phyloP scores from a whole-genome alignment of 2,113 vertebrate genomes.

The Bufo bufo region DNA sequence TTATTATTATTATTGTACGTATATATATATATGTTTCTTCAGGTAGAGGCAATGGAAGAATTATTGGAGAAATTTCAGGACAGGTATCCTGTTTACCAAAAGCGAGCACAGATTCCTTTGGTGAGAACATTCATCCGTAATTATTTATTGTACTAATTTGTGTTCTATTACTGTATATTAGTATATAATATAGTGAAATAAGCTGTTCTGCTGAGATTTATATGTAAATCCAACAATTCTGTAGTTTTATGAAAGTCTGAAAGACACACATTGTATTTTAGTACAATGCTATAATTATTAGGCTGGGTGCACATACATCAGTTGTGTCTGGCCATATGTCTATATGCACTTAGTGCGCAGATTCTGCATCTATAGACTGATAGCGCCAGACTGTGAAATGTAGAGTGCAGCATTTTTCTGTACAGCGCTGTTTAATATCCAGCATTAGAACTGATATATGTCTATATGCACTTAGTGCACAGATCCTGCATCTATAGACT shows the following conservation, averaged over 20 bases:
- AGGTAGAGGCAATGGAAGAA: conserved; percentile 74
- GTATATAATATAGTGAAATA: not conserved
- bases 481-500: too few species aligned
- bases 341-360: too few species aligned
- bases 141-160: not conserved
- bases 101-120: conserved; percentile 71
- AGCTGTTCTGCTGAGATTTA: not conserved
- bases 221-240: not conserved
- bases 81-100: conserved; percentile 65
- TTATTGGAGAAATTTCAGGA: conserved; percentile 68
- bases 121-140: conserved; percentile 57
- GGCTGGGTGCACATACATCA: too few species aligned
- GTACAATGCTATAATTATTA: too few species aligned
- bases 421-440: too few species aligned
- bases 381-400: too few species aligned
- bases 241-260: too few species aligned
- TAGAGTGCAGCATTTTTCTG: too few species aligned
- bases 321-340: too few species aligned
- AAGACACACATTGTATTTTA: not conserved
- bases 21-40: not conserved
- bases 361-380: too few species aligned
- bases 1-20: not conserved
- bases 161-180: not conserved
- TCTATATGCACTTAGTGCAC: too few species aligned
- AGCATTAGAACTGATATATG: too few species aligned